phyloP scores from a whole-genome alignment of 64 coral and sea anemone species.

The Anthopleura sola region DNA sequence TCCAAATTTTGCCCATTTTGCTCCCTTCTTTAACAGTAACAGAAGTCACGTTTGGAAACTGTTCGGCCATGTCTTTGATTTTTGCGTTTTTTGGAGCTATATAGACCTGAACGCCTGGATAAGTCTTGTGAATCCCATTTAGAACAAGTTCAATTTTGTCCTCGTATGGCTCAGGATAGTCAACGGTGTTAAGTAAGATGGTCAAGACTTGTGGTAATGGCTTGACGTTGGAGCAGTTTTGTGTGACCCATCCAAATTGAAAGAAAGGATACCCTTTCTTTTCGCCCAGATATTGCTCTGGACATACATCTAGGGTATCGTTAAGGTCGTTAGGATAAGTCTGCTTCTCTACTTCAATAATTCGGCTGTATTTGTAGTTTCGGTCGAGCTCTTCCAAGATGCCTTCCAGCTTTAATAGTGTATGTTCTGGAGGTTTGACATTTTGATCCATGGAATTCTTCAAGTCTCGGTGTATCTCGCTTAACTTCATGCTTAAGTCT shows the following conservation, averaged over 20 bases:
- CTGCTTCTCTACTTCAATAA: background rate
- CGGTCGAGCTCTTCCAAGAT: constrained; percentile 4
- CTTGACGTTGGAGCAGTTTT: constrained; percentile 21
- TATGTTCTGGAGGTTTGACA: background rate
- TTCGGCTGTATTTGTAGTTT: background rate
- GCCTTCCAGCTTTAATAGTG: constrained; percentile 13
- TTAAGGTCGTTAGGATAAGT: background rate
- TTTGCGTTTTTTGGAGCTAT: constrained; percentile 5
- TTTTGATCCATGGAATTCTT: background rate
- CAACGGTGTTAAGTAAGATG: constrained; percentile 1
- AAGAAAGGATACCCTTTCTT: constrained; percentile 33
- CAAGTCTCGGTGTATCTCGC: background rate
- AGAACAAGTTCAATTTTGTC: background rate
- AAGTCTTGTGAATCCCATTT: background rate
- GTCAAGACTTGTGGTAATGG: constrained; percentile 5
- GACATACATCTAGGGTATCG: constrained; percentile 20
- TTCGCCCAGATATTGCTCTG: constrained; percentile 32
- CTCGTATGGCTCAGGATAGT: constrained; percentile 25
- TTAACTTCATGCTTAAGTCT: background rate
- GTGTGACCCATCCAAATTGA: constrained; percentile 6
- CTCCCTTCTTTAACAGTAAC: background rate
- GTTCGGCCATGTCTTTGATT: background rate
- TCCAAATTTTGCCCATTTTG: constrained; percentile 33
- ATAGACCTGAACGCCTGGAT: constrained; percentile 18
- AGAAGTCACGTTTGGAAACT: constrained; percentile 10